These are phyloP conservation scores for Mus caroli DNA, from an alignment of 2,797 vertebrate species.

Conservation along the genomic window DNA sequence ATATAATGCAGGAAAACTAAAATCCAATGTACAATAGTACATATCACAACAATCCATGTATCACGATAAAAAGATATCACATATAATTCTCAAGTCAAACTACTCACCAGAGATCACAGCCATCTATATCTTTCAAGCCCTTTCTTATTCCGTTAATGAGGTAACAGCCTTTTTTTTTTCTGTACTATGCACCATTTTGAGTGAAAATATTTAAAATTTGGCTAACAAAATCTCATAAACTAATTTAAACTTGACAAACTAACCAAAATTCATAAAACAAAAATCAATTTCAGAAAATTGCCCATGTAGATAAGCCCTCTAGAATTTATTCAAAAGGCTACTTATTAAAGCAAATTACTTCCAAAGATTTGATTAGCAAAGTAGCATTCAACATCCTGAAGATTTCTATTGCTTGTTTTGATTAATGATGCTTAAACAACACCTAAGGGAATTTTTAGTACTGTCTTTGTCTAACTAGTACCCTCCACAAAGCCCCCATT, in stretches of 20 bases:
- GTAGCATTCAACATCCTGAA: neutral
- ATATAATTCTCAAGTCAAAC: neutral
- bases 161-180: neutral
- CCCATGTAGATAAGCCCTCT: neutral
- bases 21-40: accelerated
- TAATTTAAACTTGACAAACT: neutral
- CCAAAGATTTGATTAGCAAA: neutral
- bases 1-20: neutral
- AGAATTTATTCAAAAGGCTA: neutral
- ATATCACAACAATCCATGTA: accelerated
- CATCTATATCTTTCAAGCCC: neutral
- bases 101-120: neutral
- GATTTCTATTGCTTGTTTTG: neutral
- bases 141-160: neutral
- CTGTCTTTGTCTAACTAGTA: neutral
- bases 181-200: neutral
- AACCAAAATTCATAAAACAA: neutral
- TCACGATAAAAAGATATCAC: neutral
- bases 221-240: neutral
- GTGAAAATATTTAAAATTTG: neutral
- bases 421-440: constrained; percentile 3
- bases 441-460: neutral
- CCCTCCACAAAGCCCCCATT: no score
- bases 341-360: neutral
- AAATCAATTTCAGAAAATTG: neutral